These are phyloP conservation scores for Chaetops frenatus DNA, from an alignment of 2,113 vertebrate genomes.

Conservation along the genomic window DNA sequence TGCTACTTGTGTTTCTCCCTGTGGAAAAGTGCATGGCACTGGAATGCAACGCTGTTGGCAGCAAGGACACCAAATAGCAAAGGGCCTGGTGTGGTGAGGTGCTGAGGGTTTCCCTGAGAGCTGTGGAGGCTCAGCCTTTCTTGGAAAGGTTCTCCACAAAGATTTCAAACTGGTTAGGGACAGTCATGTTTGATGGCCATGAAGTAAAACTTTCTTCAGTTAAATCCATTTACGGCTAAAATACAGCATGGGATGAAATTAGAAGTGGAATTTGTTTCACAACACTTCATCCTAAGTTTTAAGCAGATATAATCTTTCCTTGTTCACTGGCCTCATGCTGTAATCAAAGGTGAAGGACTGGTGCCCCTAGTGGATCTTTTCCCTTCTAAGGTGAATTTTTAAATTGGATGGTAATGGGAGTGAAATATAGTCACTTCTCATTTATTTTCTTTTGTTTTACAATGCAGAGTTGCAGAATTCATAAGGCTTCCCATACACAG, in stretches of 20 bases:
- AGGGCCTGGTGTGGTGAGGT: background rate
- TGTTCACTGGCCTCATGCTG: background rate
- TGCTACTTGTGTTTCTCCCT: background rate
- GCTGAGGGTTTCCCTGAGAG: background rate
- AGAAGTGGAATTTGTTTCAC: background rate
- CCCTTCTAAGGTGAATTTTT: background rate
- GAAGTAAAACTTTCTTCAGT: background rate
- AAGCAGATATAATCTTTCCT: background rate
- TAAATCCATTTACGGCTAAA: background rate
- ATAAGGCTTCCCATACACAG: background rate
- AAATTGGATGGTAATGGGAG: background rate
- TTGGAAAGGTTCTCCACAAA: background rate
- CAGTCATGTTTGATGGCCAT: background rate
- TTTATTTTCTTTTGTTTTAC: background rate
- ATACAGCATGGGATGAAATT: background rate
- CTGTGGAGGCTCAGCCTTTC: background rate
- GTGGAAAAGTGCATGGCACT: background rate
- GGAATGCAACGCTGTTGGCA: background rate
- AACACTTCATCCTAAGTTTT: background rate
- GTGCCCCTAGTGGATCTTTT: background rate
- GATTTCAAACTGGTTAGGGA: rapidly evolving
- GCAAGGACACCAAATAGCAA: rapidly evolving
- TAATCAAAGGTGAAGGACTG: background rate
- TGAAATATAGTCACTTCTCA: background rate
- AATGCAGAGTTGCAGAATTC: background rate